Evolutionary conservation across 2,113 vertebrate genomes (phyloP), one percentile per base, ranked within the genome.

Genomic region (Pavo muticus): DNA sequence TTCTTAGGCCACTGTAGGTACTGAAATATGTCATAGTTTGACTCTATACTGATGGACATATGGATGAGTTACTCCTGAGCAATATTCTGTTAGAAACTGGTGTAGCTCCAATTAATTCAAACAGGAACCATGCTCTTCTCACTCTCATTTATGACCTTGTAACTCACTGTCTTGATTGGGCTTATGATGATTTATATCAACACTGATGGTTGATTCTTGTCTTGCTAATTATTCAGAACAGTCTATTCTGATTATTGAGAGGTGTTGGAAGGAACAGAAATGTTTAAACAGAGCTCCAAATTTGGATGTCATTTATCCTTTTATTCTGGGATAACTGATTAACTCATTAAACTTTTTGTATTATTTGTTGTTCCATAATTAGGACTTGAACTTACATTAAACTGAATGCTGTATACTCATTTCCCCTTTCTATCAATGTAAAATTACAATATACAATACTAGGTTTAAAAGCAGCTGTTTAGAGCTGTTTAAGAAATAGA

Each of bases 141-240:
- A 12, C 4, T 56, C 73, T 72, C n/a, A 45, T 79, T 83, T 91
- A 84, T 76, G 59, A 67, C 32, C 52, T 75, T 75, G 52, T 89
- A 87, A 75, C 18, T 84, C 40, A 54, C 11, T 42, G 48, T 54
- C 61, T 87, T 94, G 52, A 42, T 74, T 83, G 12, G 40, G 54
- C 12, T 70, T 84, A 67, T 11, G 32, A 45, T 67, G 68, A 68
- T 94, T 92, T 91, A 87, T 79, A 59, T 54, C 24, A 90, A 57
- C 0, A 1, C 7, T 75, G 52, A 47, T 44, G 3, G 18, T 15
- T 84, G 76, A 89, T 75, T 84, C n/a, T 84, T 89, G 24, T 87
- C 86, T 89, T 73, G 29, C 25, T 90, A 84, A 75, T 84, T 67
- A 73, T 81, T 68, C 35, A 88, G 74, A 96, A 25, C 9, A 54